Percentiles rank a stretch among this genome's conserved stretches.
Conservation (phyloP, 1,140 invertebrate genomes). For the Drosophila tropicalis region DNA sequence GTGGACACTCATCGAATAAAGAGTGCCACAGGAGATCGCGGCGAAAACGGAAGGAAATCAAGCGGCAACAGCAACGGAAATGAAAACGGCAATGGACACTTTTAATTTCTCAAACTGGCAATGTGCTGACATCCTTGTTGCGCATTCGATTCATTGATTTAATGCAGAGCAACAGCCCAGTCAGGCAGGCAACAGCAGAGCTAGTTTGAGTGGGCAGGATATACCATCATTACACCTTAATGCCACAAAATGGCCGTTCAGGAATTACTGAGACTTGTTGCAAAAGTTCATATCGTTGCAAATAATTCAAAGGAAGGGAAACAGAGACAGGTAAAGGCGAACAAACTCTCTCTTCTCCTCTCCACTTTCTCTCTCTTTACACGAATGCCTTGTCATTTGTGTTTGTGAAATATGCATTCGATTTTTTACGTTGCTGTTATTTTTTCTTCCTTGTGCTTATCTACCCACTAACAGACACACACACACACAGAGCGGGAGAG, state of each 20-base stretch:
- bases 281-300: constrained; percentile 74
- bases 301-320: constrained; percentile 69
- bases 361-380: neutral
- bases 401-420: constrained; percentile 78
- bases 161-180: constrained; percentile 67
- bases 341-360: neutral
- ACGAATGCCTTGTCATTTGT: constrained; percentile 57
- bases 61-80: constrained; percentile 50
- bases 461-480: constrained; percentile 53
- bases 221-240: constrained; percentile 30
- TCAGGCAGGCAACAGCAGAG: no score
- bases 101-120: constrained; percentile 82
- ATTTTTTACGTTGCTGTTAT: constrained; percentile 77
- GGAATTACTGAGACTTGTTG: constrained; percentile 77
- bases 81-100: constrained; percentile 77
- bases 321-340: constrained; percentile 31
- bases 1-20: neutral
- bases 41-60: constrained; percentile 2
- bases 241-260: constrained; percentile 48
- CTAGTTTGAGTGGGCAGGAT: neutral
- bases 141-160: constrained; percentile 75
- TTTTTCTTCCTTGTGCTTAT: constrained; percentile 51
- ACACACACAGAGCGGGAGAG: constrained; percentile 10
- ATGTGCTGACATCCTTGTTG: constrained; percentile 70
- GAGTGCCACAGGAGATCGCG: constrained; percentile 7